Percentiles rank a stretch among this genome's conserved stretches.
Evolutionary conservation across 2,797 vertebrate species (phyloP).

Genomic region (Poecilia gillii): DNA sequence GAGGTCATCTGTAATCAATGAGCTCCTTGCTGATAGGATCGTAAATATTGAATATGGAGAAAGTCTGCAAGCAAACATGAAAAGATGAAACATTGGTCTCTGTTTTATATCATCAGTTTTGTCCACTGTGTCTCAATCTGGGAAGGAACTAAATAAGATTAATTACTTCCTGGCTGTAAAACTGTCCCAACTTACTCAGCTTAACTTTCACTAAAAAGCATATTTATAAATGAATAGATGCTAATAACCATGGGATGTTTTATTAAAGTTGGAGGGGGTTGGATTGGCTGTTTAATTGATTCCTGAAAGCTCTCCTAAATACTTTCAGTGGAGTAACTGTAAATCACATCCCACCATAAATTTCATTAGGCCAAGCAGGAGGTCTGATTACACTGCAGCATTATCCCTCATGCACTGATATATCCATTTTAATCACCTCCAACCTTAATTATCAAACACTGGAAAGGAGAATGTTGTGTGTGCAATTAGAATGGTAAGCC

Average conservation of each 20-base stretch:
- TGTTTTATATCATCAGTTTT: neutral
- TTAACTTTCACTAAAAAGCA: neutral
- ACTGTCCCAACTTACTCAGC: neutral
- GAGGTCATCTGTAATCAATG: conserved; percentile 37
- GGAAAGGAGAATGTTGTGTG: conserved; percentile 11
- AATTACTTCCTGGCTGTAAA: neutral
- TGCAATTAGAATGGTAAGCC: neutral
- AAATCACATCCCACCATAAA: neutral
- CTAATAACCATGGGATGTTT: conserved; percentile 1
- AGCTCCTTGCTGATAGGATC: conserved; percentile 18
- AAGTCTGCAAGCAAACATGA: conserved; percentile 9
- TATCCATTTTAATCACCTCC: conserved; percentile 7
- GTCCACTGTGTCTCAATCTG: neutral
- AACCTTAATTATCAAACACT: conserved; percentile 9
- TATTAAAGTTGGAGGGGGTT: neutral
- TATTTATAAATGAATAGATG: neutral
- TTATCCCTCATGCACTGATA: neutral
- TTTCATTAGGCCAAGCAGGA: conserved; percentile 12
- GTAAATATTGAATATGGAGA: conserved; percentile 31
- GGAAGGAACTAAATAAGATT: no score
- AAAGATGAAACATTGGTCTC: conserved; percentile 18
- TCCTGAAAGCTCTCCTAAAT: conserved; percentile 9
- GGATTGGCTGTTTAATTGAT: conserved; percentile 1
- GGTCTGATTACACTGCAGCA: conserved; percentile 18
- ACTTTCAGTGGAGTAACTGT: neutral